These are phyloP conservation scores for Tuta absoluta DNA, from an alignment of 2,888 invertebrate genomes.

Conservation along the genomic window DNA sequence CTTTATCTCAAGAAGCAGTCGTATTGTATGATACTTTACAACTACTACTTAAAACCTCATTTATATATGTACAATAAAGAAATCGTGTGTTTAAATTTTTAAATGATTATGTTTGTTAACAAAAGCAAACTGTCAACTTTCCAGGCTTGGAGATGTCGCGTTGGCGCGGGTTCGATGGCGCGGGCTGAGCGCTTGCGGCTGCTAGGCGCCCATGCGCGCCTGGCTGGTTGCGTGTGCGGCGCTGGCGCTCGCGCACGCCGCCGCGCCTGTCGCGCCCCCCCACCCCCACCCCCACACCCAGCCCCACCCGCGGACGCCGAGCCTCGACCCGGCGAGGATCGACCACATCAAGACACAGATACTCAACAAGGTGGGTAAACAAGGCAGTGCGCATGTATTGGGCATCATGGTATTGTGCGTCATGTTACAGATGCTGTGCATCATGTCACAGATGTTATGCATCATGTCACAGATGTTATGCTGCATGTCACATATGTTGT, in stretches of 20 bases:
- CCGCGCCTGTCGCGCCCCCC: conserved; percentile 67
- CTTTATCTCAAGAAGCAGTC: no score
- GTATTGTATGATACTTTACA: no score
- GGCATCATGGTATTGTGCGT: no score
- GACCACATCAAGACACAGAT: conserved; percentile 48
- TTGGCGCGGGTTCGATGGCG: conserved; percentile 73
- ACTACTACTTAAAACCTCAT: no score
- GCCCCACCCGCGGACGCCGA: conserved; percentile 34
- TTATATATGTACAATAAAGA: no score
- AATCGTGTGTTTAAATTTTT: no score
- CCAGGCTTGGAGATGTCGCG: conserved; percentile 73
- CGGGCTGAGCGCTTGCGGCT: conserved; percentile 66
- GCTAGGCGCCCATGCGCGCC: conserved; percentile 75
- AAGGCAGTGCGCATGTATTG: no score
- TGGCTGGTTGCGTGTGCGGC: conserved; percentile 77
- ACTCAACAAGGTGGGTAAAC: conserved; percentile 28
- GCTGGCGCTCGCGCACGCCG: conserved; percentile 70
- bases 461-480: conserved; percentile 28
- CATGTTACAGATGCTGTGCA: neutral
- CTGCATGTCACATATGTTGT: neutral
- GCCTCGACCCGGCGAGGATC: conserved; percentile 44
- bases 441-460: conserved; percentile 66
- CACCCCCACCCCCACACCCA: conserved; percentile 36
- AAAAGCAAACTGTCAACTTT: neutral
- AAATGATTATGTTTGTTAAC: no score